phyloP scores from a whole-genome alignment of 2,113 vertebrate species.

The Periophthalmus modestus region DNA sequence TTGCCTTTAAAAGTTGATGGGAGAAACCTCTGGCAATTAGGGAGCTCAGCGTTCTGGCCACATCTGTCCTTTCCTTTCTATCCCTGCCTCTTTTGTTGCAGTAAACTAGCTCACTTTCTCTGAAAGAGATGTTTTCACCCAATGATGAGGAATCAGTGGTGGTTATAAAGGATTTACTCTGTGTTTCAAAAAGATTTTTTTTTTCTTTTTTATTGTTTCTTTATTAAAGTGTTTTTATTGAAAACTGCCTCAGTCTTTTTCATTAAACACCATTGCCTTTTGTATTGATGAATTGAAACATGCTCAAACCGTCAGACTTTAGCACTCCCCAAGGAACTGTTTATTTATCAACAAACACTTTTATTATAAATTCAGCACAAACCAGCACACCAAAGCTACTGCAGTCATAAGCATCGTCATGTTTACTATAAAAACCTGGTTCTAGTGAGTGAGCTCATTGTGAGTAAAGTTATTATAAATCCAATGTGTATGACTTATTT shows the following conservation, averaged over 20 bases:
- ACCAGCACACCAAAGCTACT: conserved; percentile 18
- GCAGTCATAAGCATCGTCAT: conserved; percentile 18
- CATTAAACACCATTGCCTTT: background rate
- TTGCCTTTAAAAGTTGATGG: conserved; percentile 40
- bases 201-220: conserved; percentile 74
- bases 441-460: background rate
- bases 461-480: background rate
- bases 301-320: background rate
- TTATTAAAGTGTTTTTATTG: conserved; percentile 76
- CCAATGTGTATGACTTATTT: background rate
- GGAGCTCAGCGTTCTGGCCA: conserved; percentile 67
- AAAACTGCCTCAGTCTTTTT: conserved; percentile 10
- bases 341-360: conserved; percentile 41
- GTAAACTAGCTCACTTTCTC: conserved; percentile 62
- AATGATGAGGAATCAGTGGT: too few relatives aligned
- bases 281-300: background rate
- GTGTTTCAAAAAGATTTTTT: conserved; percentile 65
- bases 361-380: conserved; percentile 51
- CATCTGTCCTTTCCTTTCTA: conserved; percentile 51
- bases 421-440: conserved; percentile 15
- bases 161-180: conserved; percentile 74
- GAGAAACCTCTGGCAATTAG: conserved; percentile 73
- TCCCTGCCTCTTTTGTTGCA: conserved; percentile 51
- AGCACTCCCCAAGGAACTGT: background rate
- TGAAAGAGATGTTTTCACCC: too few relatives aligned